These are phyloP conservation scores for Glyptemys insculpta DNA, from an alignment of 2,797 vertebrate species.

Conservation along the genomic window DNA sequence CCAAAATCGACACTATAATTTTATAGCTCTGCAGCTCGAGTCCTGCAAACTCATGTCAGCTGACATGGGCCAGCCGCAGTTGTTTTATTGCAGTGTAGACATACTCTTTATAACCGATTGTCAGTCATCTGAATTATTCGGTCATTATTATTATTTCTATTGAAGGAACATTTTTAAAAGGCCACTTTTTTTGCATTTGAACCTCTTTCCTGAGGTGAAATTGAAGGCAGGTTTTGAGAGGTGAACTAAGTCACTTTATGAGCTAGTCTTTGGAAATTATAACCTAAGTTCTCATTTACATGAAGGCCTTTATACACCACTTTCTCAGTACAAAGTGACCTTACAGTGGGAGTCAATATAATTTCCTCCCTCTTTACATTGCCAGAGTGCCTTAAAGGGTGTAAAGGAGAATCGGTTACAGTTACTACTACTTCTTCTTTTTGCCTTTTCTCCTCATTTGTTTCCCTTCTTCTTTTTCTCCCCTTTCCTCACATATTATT, in stretches of 20 bases:
- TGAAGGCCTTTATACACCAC: neutral
- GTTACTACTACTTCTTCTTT: neutral
- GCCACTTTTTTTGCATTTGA: constrained; percentile 1
- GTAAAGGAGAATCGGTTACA: neutral
- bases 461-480: neutral
- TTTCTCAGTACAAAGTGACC: neutral
- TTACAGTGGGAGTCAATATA: neutral
- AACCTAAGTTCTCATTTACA: neutral
- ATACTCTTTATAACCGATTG: neutral
- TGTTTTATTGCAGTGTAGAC: neutral
- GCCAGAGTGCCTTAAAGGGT: neutral
- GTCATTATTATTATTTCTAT: constrained; percentile 31
- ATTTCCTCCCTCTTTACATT: neutral
- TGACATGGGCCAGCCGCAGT: neutral
- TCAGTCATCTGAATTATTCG: constrained; percentile 23
- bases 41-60: neutral
- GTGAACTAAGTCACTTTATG: neutral
- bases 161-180: neutral
- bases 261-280: neutral
- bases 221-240: neutral
- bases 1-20: neutral
- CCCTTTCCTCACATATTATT: neutral
- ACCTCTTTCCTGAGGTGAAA: constrained; percentile 10
- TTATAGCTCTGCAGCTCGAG: neutral
- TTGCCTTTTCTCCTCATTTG: neutral